Conservation (phyloP, 2,113 vertebrate species). For the Cepphus grylle region DNA sequence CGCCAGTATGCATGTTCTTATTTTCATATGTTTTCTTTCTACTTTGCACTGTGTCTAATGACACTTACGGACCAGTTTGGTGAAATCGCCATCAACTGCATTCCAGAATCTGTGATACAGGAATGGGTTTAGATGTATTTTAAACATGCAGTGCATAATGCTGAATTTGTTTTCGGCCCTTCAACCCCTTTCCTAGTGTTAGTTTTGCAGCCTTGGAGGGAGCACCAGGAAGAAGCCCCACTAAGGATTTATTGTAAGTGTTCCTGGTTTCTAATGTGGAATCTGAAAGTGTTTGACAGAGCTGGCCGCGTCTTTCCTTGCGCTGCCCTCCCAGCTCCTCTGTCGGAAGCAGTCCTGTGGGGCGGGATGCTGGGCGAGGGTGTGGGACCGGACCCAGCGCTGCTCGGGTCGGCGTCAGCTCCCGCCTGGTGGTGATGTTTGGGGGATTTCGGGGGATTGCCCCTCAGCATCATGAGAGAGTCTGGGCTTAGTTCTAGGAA, state of each 20-base stretch:
- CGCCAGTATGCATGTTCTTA: background rate
- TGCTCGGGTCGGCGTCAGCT: fast-evolving
- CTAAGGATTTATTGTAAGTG: background rate
- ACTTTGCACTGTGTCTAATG: background rate
- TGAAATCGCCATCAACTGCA: background rate
- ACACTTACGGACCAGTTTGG: background rate
- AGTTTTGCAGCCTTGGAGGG: background rate
- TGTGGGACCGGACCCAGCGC: background rate
- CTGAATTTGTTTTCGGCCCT: background rate
- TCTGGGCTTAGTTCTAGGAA: background rate
- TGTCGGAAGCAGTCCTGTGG: fast-evolving
- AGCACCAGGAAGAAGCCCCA: background rate
- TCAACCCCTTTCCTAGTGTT: background rate
- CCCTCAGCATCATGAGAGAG: background rate
- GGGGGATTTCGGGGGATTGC: background rate
- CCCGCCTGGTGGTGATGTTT: fast-evolving
- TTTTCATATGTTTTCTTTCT: background rate
- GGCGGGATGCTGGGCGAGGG: fast-evolving
- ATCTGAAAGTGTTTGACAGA: background rate
- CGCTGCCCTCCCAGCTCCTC: background rate
- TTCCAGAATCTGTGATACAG: background rate
- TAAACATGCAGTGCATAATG: background rate
- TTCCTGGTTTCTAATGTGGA: background rate
- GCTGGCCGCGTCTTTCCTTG: background rate
- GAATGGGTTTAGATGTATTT: background rate